These are phyloP conservation scores for Strigops habroptila DNA, from an alignment of 2,113 vertebrate species.

Conservation along the genomic window DNA sequence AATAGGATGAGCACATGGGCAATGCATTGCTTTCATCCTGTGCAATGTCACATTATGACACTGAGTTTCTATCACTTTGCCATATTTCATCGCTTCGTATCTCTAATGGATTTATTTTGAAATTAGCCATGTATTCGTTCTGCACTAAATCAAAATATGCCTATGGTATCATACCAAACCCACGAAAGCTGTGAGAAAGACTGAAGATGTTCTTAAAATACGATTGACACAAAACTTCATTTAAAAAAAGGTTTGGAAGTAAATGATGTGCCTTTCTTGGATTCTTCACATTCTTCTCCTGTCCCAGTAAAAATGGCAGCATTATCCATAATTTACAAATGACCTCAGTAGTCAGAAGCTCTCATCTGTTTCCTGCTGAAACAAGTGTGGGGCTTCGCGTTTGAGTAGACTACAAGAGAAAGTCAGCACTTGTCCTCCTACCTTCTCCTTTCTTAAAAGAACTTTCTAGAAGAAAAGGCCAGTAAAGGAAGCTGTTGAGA, in stretches of 20 bases:
- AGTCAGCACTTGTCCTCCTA: background rate
- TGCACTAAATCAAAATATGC: background rate
- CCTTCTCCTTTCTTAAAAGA: background rate
- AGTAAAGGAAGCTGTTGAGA: background rate
- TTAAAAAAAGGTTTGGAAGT: background rate
- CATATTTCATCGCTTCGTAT: background rate
- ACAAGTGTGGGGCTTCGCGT: background rate
- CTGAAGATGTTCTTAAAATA: background rate
- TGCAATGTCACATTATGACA: background rate
- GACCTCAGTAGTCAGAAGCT: background rate
- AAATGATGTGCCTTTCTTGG: rapidly evolving
- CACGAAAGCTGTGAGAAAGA: background rate
- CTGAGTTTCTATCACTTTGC: background rate
- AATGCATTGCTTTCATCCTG: background rate
- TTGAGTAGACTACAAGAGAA: background rate
- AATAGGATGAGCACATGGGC: background rate
- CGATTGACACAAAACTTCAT: background rate
- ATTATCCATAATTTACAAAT: background rate
- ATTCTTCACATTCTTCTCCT: background rate
- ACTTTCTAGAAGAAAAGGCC: background rate
- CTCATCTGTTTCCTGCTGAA: background rate
- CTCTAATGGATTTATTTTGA: background rate
- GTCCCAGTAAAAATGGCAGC: background rate
- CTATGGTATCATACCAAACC: background rate
- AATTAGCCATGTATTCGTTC: background rate